Evolutionary conservation across 2,888 invertebrate genomes (phyloP), one percentile per base, ranked within the genome.

Genomic region (Eurois occulta): DNA sequence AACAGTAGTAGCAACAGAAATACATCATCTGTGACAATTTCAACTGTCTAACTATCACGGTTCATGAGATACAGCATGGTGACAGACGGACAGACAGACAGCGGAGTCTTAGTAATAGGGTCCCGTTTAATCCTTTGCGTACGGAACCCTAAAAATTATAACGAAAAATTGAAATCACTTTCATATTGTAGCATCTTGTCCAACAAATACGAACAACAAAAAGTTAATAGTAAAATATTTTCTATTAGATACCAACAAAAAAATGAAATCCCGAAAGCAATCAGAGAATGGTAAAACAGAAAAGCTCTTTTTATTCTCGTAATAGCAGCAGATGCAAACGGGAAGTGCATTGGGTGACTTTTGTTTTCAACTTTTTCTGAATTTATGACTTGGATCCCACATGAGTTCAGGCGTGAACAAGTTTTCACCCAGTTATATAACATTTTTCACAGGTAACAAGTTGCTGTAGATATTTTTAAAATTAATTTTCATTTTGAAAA

Each of bases 341-440:
- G 85, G 85, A 89, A 89, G 88, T 89, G 88, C 88, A 89, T 88
- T 87, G 85, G 90, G 87, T 81, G 85, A 89, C 91, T 91, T 92
- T 92, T 93, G 91, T 93, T 94, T 91, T 90, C 86, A 90, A 91
- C 89, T 91, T 90, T 91, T 90, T 83, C 87, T 82, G 78, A 92
- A 93, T 93, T 93, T 93, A 93, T 91, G 91, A 91, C 91, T 88
- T 87, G 89, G 88, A 89, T 92, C 92, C 93, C 92, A 89, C 88
- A 91, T 88, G 92, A 90, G 91, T 92, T 92, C 88, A 90, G 88
- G 88, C 87, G 90, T 89, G 91, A 90, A 91, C 88, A 90, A 93
- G 90, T 93, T 93, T 91, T 91, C 92, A 93, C 91, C 91, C 90
- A 90, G 91, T 92, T 92, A 41, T 35, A 92, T 88, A 88, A 81